Evolutionary conservation across 2,888 invertebrate species (phyloP), one percentile per base, ranked within the genome.

Genomic region (Athalia cordata): DNA sequence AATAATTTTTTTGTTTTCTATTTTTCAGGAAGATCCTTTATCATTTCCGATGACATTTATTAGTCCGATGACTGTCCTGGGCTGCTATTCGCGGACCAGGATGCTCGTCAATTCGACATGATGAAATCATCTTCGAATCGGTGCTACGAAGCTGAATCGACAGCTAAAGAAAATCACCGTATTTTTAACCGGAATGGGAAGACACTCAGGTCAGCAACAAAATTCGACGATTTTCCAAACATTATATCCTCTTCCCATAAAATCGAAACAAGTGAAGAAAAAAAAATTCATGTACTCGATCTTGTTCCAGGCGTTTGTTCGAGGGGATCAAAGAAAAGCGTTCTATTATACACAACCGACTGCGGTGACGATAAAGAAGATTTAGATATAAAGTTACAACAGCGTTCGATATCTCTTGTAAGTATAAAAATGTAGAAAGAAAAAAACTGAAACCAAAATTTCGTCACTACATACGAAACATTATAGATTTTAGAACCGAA

Each of bases 161-260:
- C 84, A 82, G 83, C 84, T 81, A 80, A 82, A 29, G 29, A 29
- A 82, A 85, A 88, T 84, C 84, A 85, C 82, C 84, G 84, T 81
- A 83, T 83, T 81, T 86, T 86, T 83, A 86, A 85, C 83, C 86
- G 89, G 85, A 88, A 89, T 89, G 89, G 89, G 84, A 87, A 89
- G 85, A 84, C 87, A 83, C 84, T 89, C 86, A 89, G 89, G 89
- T 89, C 82, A 79, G 83, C 85, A 83, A 82, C 8, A 13, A 13
- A 7, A 8, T 62, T 9, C 8, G 5, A 8, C 29, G 2, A 29
- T 29, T 29, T 29, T 29, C 29, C 29, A 2, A 29, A 29, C 29
- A 29, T 29, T 62, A 3, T 29, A 8, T 13, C 8, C 8, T 29
- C 13, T 62, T 13, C 5, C 29, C 29, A 29, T 29, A 29, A 29